Conservation (phyloP, 2,888 invertebrate genomes). For the Ectropis crepuscularia region DNA sequence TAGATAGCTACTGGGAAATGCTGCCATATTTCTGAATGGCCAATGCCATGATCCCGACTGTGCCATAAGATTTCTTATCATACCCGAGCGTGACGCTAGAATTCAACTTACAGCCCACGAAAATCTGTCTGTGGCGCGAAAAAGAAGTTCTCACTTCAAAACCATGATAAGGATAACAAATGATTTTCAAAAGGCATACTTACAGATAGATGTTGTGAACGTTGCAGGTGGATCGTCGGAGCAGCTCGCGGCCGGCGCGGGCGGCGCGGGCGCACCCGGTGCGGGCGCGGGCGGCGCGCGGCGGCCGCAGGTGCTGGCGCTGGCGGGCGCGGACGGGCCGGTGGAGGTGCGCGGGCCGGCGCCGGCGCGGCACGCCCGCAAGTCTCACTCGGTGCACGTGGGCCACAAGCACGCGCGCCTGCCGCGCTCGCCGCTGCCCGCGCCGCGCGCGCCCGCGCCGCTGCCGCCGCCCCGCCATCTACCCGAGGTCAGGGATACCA, state of each 20-base stretch:
- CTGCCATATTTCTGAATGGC: too few species aligned
- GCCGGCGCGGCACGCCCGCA: slow-evolving; percentile 60
- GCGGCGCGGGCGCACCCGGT: slow-evolving; percentile 63
- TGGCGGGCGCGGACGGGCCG: slow-evolving; percentile 75
- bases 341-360: slow-evolving; percentile 69
- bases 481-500: slow-evolving; percentile 59
- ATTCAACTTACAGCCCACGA: too few species aligned
- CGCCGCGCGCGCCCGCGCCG: slow-evolving; percentile 61
- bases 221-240: slow-evolving; percentile 77
- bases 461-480: slow-evolving; percentile 44
- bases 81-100: too few species aligned
- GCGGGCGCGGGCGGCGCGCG: slow-evolving; percentile 58
- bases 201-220: not conserved
- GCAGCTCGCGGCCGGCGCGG: slow-evolving; percentile 60
- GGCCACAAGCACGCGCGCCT: slow-evolving; percentile 60
- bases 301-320: slow-evolving; percentile 67
- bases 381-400: slow-evolving; percentile 72
- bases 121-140: too few species aligned
- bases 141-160: too few species aligned
- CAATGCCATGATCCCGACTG: too few species aligned
- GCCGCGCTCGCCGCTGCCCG: slow-evolving; percentile 68
- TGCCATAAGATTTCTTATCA: too few species aligned
- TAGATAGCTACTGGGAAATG: too few species aligned
- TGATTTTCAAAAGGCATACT: too few species aligned
- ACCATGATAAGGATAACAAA: too few species aligned